Conservation (phyloP, 2,113 vertebrate species). For the Rana temporaria region DNA sequence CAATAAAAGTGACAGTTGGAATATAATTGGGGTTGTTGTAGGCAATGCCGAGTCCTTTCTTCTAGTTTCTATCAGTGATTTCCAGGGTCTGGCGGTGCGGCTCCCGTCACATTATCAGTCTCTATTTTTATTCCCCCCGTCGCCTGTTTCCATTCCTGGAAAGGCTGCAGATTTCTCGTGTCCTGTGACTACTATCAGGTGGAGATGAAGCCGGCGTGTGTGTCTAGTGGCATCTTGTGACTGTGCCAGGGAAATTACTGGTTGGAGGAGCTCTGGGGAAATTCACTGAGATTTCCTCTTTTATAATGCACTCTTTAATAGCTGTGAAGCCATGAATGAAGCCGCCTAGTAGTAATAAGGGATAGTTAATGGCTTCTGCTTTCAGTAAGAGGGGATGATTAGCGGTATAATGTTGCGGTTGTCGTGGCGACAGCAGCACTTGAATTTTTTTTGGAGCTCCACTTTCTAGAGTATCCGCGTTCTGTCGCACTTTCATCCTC, state of each 20-base stretch:
- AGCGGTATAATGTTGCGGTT: not conserved
- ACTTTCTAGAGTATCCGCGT: not conserved
- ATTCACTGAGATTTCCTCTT: conserved; percentile 1
- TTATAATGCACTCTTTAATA: conserved; percentile 1
- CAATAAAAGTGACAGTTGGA: too few species aligned
- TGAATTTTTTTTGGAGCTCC: not conserved
- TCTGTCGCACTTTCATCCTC: not conserved
- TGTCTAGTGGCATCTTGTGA: conserved; percentile 22
- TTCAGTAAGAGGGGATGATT: conserved; percentile 1
- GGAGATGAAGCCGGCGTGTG: not conserved
- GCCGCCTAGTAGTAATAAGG: conserved; percentile 21
- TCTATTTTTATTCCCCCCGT: not conserved
- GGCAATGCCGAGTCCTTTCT: too few species aligned
- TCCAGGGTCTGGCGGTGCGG: too few species aligned
- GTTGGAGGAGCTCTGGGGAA: not conserved
- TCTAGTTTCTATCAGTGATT: not conserved
- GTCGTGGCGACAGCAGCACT: conserved; percentile 28
- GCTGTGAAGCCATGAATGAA: conserved; percentile 18
- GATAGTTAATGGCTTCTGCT: conserved; percentile 18
- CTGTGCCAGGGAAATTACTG: conserved; percentile 10
- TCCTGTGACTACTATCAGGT: conserved; percentile 8
- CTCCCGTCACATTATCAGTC: not conserved
- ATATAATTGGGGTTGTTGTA: too few species aligned
- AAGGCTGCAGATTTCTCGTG: not conserved
- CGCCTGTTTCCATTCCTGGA: conserved; percentile 10